Evolutionary conservation across 2,797 vertebrate species (phyloP).

Genomic region (Takifugu ocellatus): DNA sequence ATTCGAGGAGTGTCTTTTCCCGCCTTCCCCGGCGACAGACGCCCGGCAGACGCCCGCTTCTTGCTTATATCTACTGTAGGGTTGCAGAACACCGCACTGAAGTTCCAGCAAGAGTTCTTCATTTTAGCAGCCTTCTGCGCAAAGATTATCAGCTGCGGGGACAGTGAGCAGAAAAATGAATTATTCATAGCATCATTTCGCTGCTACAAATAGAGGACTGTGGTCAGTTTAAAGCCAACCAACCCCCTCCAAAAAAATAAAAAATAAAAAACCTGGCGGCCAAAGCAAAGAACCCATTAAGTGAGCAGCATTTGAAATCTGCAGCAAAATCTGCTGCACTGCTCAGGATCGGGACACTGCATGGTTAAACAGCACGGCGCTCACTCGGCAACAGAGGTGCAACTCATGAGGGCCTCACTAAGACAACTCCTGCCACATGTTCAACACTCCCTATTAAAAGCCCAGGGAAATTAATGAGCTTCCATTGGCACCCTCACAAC

Average conservation of each 20-base stretch:
- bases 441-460: conserved; percentile 75
- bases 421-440: conserved; percentile 77
- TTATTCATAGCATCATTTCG: background rate
- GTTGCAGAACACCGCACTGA: conserved; percentile 1
- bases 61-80: conserved; percentile 22
- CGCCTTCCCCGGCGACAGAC: conserved; percentile 19
- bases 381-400: conserved; percentile 71
- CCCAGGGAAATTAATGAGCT: conserved; percentile 77
- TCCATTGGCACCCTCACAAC: conserved; percentile 77
- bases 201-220: background rate
- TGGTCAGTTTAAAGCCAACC: background rate
- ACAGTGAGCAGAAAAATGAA: conserved; percentile 8
- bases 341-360: conserved; percentile 63
- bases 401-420: conserved; percentile 70
- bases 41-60: conserved; percentile 22
- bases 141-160: background rate
- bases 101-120: background rate
- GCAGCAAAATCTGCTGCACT: conserved; percentile 47
- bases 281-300: background rate
- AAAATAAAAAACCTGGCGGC: background rate
- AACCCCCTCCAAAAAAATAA: background rate
- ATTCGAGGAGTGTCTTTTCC: conserved; percentile 38
- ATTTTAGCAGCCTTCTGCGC: conserved; percentile 9
- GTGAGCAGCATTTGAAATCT: background rate
- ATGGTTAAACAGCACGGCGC: conserved; percentile 72